Evolutionary conservation across 1,140 invertebrate genomes (phyloP).

Genomic region (Leptopilina boulardi): DNA sequence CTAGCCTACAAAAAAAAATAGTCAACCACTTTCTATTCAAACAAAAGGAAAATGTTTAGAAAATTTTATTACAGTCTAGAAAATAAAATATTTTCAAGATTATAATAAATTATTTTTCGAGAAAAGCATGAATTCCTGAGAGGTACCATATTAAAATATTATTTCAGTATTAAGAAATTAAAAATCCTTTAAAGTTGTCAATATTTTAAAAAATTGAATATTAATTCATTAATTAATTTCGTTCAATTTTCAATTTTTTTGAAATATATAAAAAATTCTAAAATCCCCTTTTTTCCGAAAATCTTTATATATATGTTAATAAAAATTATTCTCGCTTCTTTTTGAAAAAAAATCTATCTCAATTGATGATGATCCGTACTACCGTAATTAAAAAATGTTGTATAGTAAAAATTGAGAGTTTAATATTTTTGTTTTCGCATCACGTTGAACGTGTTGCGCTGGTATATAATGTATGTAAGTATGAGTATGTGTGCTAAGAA

Average conservation of each 20-base stretch:
- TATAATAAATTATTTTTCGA: background rate
- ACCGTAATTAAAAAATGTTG: constrained; percentile 5
- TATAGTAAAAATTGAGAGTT: constrained; percentile 17
- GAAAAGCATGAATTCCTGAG: background rate
- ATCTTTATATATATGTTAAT: background rate
- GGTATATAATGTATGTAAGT: constrained; percentile 36
- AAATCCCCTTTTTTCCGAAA: too few relatives aligned
- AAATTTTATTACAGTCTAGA: background rate
- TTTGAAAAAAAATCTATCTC: constrained; percentile 13
- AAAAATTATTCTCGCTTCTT: constrained; percentile 11
- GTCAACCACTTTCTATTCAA: background rate
- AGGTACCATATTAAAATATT: constrained; percentile 18
- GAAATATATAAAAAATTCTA: too few relatives aligned
- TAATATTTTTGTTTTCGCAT: constrained; percentile 27
- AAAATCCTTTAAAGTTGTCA: background rate
- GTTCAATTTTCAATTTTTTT: too few relatives aligned
- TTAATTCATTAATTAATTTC: too few relatives aligned
- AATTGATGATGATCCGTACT: constrained; percentile 25
- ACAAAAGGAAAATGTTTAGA: background rate
- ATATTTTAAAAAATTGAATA: background rate
- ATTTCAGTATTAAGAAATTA: constrained; percentile 12
- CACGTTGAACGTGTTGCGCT: constrained; percentile 55
- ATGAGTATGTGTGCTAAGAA: constrained; percentile 22
- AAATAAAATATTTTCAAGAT: background rate
- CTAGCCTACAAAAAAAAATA: background rate